These are phyloP conservation scores for Oceanodroma tethys DNA, from an alignment of 2,113 vertebrate genomes.

Conservation along the genomic window DNA sequence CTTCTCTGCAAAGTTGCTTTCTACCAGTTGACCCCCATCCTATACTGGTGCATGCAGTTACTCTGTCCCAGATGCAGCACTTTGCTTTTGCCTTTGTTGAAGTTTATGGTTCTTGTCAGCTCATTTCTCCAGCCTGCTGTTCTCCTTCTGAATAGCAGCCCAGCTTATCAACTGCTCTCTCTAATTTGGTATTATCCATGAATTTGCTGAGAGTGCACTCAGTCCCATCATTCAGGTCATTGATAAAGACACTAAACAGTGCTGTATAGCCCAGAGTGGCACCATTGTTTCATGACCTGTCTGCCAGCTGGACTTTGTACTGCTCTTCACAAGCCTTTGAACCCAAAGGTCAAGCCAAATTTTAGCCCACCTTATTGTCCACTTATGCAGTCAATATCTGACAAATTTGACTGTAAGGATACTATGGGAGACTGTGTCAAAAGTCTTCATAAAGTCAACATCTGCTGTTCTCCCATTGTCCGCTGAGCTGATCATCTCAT, in stretches of 20 bases:
- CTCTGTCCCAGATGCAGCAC: not conserved
- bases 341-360: not conserved
- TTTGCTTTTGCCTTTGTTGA: not conserved
- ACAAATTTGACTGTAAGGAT: not conserved
- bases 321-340: not conserved
- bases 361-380: not conserved
- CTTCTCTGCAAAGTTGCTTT: not conserved
- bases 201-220: not conserved
- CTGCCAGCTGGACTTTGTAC: not conserved
- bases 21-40: not conserved
- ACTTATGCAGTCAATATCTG: not conserved
- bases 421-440: not conserved
- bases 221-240: not conserved
- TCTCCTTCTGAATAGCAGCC: not conserved
- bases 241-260: not conserved
- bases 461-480: not conserved
- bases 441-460: not conserved
- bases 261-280: not conserved
- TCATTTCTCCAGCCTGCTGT: not conserved
- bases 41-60: not conserved
- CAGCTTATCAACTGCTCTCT: not conserved
- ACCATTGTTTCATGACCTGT: not conserved
- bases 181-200: not conserved
- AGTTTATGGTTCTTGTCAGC: not conserved
- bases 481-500: not conserved